A percentile compares a stretch with the other conserved stretches of the same genome.
phyloP scores from a whole-genome alignment of 2,113 vertebrate genomes.

The Hiodon tergisus region DNA sequence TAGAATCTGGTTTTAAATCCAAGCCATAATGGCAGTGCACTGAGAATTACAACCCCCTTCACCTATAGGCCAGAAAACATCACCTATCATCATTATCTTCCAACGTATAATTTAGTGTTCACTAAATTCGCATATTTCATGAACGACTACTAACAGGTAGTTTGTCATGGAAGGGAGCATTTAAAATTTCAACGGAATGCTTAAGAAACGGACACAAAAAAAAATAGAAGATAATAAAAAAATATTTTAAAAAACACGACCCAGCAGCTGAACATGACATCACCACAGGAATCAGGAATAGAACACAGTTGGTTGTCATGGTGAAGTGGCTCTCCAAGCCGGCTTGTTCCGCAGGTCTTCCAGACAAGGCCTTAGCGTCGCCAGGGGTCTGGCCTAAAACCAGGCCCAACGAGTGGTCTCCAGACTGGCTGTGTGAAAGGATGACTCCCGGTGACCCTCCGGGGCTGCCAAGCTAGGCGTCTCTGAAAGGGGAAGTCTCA shows the following conservation, averaged over 20 bases:
- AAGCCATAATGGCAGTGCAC: too few relatives aligned
- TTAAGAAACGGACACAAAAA: background rate
- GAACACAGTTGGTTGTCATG: background rate
- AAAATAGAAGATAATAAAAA: too few relatives aligned
- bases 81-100: background rate
- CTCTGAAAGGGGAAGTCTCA: conserved; percentile 11
- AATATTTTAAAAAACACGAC: too few relatives aligned
- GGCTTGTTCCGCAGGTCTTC: background rate
- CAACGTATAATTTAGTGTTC: background rate
- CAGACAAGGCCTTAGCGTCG: background rate
- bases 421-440: background rate
- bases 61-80: background rate
- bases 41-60: too few relatives aligned
- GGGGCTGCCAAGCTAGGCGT: background rate
- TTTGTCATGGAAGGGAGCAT: background rate
- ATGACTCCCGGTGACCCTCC: background rate
- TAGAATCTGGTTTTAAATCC: too few relatives aligned
- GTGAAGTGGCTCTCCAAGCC: background rate
- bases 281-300: background rate
- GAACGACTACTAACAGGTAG: background rate
- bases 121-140: background rate
- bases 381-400: background rate
- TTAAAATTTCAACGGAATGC: background rate
- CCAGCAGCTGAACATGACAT: background rate
- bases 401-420: background rate